Base-by-base conservation (phyloP, 2,797 vertebrate genomes). In the Gobionotothen gibberifrons region DNA sequence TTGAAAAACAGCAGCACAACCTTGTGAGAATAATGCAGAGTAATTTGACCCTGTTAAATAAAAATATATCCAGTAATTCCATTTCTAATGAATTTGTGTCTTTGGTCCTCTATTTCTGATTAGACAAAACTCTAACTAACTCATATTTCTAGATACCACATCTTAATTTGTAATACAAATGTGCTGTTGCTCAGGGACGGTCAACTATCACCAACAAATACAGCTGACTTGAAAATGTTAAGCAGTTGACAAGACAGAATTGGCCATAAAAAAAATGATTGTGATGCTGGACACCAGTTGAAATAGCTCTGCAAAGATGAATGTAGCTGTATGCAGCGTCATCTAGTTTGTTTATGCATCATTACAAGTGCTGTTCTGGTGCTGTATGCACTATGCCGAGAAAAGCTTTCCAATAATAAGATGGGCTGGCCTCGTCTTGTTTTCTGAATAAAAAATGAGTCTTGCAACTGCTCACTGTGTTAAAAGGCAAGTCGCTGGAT, bases 151-250 rank as follows among this genome's bases (percentile, higher is more conserved):
- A 43, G 17, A 42, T 56, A 49, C 5, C 3, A 48, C 39, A 16
- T 21, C 26, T 13, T 60, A 48, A 62, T 56, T 57, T 7, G 46
- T 8, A 39, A 3, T 43, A 22, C 15, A 22, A 48, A 22, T 52
- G 49, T 58, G 22, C 64, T 15, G 19, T 53, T 40, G 43, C 49
- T 21, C 47, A 46, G 19, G 3, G 15, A 36, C 3, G 46, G 16
- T 29, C 17, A 53, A 48, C 29, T 49, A 49, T 49, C 15, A 42
- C 74, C 22, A 16, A 36, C 17, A 76, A 58, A 57, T 56, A 62
- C 44, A 21, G 47, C 11, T 40, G 16, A 56, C 12, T 63, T 5
- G 16, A 63, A 63, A 1, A 0, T 54, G 26, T 58, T 32, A 56
- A 3, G 22, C 26, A 21, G 19, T 21, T 55, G 42, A 22, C 22